A percentile compares a stretch with the other conserved stretches of the same genome.
Conservation (phyloP, 1,140 invertebrate species). For the Drosophila lowei region DNA sequence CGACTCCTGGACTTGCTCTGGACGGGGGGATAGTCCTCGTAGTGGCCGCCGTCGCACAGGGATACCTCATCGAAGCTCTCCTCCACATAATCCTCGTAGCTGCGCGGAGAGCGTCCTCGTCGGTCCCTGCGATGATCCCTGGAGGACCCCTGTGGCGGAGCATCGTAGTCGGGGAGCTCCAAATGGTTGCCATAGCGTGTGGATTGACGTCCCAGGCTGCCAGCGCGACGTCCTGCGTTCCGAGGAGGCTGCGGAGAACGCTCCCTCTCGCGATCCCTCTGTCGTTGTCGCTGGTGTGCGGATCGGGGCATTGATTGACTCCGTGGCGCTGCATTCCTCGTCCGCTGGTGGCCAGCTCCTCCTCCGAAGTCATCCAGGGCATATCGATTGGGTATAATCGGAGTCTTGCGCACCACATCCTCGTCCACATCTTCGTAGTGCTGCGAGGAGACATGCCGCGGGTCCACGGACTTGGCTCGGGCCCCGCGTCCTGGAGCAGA, state of each 20-base stretch:
- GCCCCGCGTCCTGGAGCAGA: constrained; percentile 58
- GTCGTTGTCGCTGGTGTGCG: constrained; percentile 61
- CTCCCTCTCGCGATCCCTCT: constrained; percentile 51
- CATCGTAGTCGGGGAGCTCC: constrained; percentile 70
- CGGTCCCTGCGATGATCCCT: constrained; percentile 48
- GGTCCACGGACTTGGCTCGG: constrained; percentile 80
- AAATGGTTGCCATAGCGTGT: constrained; percentile 75
- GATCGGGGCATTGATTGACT: constrained; percentile 81
- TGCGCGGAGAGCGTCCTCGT: constrained; percentile 56
- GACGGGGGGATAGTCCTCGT: constrained; percentile 66
- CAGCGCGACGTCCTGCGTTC: constrained; percentile 40
- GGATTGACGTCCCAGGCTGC: constrained; percentile 62
- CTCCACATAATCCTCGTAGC: constrained; percentile 70
- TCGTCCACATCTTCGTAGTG: constrained; percentile 82
- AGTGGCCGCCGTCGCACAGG: constrained; percentile 55
- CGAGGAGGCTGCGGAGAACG: constrained; percentile 50
- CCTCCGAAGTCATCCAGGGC: constrained; percentile 86
- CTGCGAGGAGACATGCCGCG: constrained; percentile 54
- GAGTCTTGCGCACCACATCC: constrained; percentile 84
- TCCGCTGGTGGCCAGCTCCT: constrained; percentile 61
- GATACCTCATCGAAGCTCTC: constrained; percentile 67
- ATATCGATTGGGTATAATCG: constrained; percentile 89
- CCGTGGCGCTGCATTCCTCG: constrained; percentile 44
- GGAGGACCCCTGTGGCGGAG: constrained; percentile 12
- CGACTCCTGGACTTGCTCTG: constrained; percentile 47